Percentiles rank a stretch among this genome's conserved stretches.
Conservation (phyloP, 53 echinoderm and acorn worm species). For the Patiria pectinifera region DNA sequence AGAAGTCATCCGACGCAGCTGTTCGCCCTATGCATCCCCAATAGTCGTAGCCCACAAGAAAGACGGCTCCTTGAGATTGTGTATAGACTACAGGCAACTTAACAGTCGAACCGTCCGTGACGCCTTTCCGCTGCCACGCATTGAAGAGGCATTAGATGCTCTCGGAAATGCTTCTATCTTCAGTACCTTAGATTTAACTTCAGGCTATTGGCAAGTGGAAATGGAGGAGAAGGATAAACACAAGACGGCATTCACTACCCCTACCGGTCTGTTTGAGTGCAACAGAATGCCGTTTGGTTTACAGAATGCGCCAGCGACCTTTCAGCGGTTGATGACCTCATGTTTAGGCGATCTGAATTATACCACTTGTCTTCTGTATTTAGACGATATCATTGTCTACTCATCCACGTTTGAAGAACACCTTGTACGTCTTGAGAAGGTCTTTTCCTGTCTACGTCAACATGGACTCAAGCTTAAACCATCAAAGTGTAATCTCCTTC, state of each 20-base stretch:
- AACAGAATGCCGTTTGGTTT: too few relatives aligned
- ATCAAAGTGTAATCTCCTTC: slow-evolving; percentile 67
- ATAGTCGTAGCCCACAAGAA: slow-evolving; percentile 18
- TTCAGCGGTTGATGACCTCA: not conserved
- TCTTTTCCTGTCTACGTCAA: slow-evolving; percentile 42
- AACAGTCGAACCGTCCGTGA: slow-evolving; percentile 16
- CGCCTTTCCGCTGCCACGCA: slow-evolving; percentile 22
- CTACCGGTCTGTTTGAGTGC: too few relatives aligned
- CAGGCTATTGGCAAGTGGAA: slow-evolving; percentile 4
- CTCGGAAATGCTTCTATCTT: not conserved
- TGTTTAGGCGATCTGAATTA: slow-evolving; percentile 65
- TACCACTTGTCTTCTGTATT: slow-evolving; percentile 58
- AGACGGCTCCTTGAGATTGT: slow-evolving; percentile 19
- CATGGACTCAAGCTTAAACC: slow-evolving; percentile 76
- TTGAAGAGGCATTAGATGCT: slow-evolving; percentile 24
- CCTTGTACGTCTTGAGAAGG: slow-evolving; percentile 41
- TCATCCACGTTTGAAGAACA: slow-evolving; percentile 62
- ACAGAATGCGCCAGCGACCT: too few relatives aligned
- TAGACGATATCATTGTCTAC: slow-evolving; percentile 73
- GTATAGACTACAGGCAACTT: slow-evolving; percentile 25
- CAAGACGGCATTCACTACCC: slow-evolving; percentile 48
- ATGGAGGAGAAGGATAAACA: slow-evolving; percentile 42
- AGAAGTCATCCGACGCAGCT: slow-evolving; percentile 25
- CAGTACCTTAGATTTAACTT: slow-evolving; percentile 15
- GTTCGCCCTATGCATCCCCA: slow-evolving; percentile 14